Conservation (phyloP, 2,888 invertebrate species). For the Pseudolycoriella hygida region DNA sequence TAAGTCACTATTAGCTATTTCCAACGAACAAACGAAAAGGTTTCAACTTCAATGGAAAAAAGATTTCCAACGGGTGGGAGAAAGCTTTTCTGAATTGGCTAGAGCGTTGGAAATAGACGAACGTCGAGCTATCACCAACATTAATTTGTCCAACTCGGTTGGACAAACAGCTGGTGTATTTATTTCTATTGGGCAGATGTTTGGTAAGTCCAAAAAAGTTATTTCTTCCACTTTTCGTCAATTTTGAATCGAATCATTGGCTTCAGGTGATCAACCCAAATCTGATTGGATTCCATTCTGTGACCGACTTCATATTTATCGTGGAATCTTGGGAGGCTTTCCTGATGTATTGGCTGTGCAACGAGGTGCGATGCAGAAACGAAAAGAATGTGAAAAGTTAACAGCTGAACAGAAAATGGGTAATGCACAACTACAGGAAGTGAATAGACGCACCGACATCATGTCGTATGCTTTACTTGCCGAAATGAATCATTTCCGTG, state of each 20-base stretch:
- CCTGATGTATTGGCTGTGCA: slow-evolving; percentile 83
- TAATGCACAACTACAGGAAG: slow-evolving; percentile 59
- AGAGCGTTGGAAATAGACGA: slow-evolving; percentile 68
- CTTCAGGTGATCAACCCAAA: slow-evolving; percentile 64
- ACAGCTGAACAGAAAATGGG: slow-evolving; percentile 68
- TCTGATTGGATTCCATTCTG: slow-evolving; percentile 79
- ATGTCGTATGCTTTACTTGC: slow-evolving; percentile 87
- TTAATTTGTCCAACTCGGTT: slow-evolving; percentile 58
- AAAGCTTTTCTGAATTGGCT: slow-evolving; percentile 69
- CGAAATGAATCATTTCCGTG: slow-evolving; percentile 86
- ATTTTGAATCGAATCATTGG: no score
- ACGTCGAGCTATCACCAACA: slow-evolving; percentile 40
- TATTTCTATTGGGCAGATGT: slow-evolving; percentile 73
- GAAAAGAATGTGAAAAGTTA: slow-evolving; percentile 71
- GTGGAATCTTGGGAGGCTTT: slow-evolving; percentile 76
- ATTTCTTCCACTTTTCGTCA: no score
- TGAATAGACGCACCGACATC: slow-evolving; percentile 70
- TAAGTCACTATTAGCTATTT: slow-evolving; percentile 61
- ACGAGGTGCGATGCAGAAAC: slow-evolving; percentile 76
- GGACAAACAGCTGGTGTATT: slow-evolving; percentile 79
- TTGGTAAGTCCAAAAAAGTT: no score
- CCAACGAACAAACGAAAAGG: slow-evolving; percentile 72
- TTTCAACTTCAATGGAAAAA: slow-evolving; percentile 45
- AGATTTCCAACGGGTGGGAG: slow-evolving; percentile 81
- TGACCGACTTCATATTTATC: slow-evolving; percentile 85